Base-by-base conservation (phyloP, 1,140 invertebrate genomes). In the Drosophila pandora region DNA sequence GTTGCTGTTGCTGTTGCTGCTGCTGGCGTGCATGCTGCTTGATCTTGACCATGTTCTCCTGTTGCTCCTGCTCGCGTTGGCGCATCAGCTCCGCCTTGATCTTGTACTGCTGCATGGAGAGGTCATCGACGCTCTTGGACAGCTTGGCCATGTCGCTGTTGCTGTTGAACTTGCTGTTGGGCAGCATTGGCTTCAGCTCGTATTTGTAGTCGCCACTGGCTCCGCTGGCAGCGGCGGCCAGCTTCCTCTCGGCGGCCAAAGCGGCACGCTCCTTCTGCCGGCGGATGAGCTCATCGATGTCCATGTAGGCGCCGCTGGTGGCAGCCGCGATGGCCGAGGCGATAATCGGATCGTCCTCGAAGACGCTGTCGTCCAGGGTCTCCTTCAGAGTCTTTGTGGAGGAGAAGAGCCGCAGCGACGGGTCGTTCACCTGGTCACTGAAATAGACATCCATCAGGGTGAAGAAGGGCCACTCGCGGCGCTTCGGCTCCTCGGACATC, bases 391-490 rank as follows among this genome's bases (percentile, higher is more conserved):
- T 92, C 76, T 92, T 92, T 0, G 91, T 92, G 34, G 91, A 92
- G 12, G 91, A 92, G 62, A 92, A 92, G 28, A 92, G 73, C 7
- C 91, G 76, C 53, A 92, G 50, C 54, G 91, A 91, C 21, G 91
- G 91, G 82, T 92, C 91, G 54, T 92, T 92, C 1, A 92, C 91
- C 74, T 92, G 91, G 56, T 92, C 91, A 63, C 91, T 92, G 57
- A 92, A 92, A 43, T 92, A 92, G 1, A 92, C 91, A 47, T 92
- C 91, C 91, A 92, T 92, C 43, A 92, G 63, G 25, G 87, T 92
- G 70, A 92, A 92, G 57, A 92, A 92, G 5, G 91, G 91, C 91
- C 91, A 92, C 50, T 92, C 91, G n/a, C 91, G 90, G 0, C 91
- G 72, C 79, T 92, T 92, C 1, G 91, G 91, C 76, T 92, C 91